phyloP scores from a whole-genome alignment of 2,113 vertebrate genomes.

The Cryptotis parvus region DNA sequence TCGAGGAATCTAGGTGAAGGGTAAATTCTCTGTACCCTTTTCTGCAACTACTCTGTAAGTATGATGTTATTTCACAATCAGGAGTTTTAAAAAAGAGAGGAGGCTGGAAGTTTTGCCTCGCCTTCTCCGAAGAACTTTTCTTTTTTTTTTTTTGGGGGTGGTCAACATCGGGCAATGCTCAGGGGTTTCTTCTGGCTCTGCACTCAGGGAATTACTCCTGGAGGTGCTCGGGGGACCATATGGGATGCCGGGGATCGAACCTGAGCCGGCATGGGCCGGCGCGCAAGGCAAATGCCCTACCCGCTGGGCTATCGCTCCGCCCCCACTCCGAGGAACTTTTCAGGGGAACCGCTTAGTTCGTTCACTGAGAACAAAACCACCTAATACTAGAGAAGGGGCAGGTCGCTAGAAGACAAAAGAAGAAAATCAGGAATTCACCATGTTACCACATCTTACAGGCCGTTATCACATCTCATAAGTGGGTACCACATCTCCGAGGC shows the following conservation, averaged over 20 bases:
- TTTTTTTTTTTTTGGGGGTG: no score
- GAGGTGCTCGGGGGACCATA: no score
- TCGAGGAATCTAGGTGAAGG: constrained; percentile 39
- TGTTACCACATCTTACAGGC: not conserved
- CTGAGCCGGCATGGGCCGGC: no score
- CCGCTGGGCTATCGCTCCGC: no score
- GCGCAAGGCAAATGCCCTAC: no score
- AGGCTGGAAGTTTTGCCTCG: not conserved
- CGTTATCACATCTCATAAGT: not conserved
- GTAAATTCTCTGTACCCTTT: not conserved
- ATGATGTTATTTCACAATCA: constrained; percentile 15
- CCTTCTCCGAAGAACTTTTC: not conserved
- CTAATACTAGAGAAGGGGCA: not conserved
- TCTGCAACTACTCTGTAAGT: not conserved
- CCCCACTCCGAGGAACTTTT: not conserved
- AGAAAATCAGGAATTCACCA: not conserved
- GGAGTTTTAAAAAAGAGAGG: not conserved
- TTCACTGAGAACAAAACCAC: not conserved
- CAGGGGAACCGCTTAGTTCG: not conserved
- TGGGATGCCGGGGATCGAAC: no score
- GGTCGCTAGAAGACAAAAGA: not conserved
- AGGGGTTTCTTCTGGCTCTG: no score
- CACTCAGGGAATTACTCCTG: no score
- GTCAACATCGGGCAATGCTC: no score
- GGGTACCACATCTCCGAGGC: not conserved